phyloP scores from a whole-genome alignment of 2,113 vertebrate species.

The Tupaia tana region DNA sequence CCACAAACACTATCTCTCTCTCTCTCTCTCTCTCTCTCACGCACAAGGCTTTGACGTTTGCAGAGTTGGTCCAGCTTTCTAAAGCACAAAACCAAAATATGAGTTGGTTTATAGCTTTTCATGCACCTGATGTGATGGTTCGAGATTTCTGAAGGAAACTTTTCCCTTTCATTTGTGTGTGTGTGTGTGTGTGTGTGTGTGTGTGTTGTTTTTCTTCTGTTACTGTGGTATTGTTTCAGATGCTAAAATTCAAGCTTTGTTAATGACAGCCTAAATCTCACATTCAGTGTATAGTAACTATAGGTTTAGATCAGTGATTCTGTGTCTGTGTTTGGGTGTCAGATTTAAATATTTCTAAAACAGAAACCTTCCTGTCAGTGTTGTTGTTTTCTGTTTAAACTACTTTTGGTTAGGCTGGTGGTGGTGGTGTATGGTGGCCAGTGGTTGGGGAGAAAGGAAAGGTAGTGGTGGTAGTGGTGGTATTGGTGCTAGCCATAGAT shows the following conservation, averaged over 20 bases:
- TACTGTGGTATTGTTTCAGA: constrained; percentile 48
- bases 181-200: not conserved
- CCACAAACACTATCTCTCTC: not conserved
- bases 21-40: too few relatives aligned
- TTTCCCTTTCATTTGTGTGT: constrained; percentile 46
- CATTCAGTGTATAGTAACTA: not conserved
- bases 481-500: not conserved
- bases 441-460: not conserved
- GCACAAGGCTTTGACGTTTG: constrained; percentile 50
- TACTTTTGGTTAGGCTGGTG: not conserved
- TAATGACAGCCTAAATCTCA: constrained; percentile 54
- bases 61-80: constrained; percentile 57
- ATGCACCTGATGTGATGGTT: constrained; percentile 54
- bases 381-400: constrained; percentile 26
- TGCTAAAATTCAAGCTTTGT: constrained; percentile 50
- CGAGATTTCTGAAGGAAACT: constrained; percentile 72
- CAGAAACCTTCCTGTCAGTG: constrained; percentile 8
- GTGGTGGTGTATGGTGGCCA: not conserved
- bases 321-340: constrained; percentile 18
- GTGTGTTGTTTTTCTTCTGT: not conserved
- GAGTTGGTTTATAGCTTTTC: constrained; percentile 55
- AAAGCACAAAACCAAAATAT: constrained; percentile 53
- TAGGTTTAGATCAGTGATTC: not conserved
- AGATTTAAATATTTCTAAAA: constrained; percentile 46
- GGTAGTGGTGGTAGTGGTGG: not conserved